Conservation (phyloP, 2,113 vertebrate genomes). For the Paratilapia polleni region DNA sequence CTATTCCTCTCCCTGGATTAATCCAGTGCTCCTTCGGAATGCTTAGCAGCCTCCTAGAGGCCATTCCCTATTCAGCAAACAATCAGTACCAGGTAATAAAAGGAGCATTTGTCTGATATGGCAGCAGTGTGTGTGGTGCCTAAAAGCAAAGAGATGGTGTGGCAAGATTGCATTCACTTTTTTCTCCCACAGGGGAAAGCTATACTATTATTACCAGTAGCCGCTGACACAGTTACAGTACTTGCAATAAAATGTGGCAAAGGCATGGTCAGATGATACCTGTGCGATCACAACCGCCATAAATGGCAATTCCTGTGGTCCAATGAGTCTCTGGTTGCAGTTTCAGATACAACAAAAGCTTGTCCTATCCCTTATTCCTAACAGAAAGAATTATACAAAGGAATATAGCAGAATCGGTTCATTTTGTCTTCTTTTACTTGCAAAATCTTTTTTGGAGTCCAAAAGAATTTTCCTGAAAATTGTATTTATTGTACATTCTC, state of each 20-base stretch:
- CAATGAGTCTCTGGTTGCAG: conserved; percentile 83
- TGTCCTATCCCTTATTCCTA: not conserved
- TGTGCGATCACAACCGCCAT: conserved; percentile 87
- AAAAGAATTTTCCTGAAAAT: not conserved
- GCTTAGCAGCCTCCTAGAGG: conserved; percentile 80
- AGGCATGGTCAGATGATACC: conserved; percentile 91
- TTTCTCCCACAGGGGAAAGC: conserved; percentile 84
- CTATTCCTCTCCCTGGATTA: conserved; percentile 81
- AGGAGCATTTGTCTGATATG: conserved; percentile 90
- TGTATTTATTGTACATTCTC: not conserved
- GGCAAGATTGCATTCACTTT: conserved; percentile 84
- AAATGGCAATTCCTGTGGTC: conserved; percentile 73
- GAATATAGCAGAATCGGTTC: not conserved
- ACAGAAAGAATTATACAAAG: not conserved
- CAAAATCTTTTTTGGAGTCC: not conserved
- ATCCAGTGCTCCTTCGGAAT: conserved; percentile 83
- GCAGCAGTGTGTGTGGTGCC: conserved; percentile 86
- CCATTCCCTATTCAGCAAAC: conserved; percentile 84
- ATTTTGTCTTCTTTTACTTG: not conserved
- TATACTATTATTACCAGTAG: conserved; percentile 88
- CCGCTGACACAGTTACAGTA: conserved; percentile 85
- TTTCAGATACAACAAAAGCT: conserved; percentile 55
- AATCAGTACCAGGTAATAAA: conserved; percentile 91
- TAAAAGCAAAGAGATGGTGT: conserved; percentile 90
- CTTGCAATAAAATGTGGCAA: conserved; percentile 86